A percentile compares a stretch with the other conserved stretches of the same genome.
Conservation (phyloP, 2,888 invertebrate genomes). For the Dryobota labecula region DNA sequence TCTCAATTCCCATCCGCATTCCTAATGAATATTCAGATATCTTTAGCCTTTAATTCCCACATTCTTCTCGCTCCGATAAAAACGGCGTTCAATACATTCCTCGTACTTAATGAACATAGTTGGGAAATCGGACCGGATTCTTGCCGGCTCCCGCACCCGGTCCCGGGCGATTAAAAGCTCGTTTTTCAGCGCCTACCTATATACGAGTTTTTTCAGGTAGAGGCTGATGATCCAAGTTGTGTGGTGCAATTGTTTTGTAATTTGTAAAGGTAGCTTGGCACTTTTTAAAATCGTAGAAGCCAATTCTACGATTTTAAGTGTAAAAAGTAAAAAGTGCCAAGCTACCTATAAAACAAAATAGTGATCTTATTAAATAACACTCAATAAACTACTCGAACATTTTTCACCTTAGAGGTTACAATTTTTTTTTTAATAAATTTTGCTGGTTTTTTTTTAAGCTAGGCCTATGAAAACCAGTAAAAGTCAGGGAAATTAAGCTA, state of each 20-base stretch:
- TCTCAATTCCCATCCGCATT: not conserved
- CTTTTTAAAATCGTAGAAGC: too few relatives aligned
- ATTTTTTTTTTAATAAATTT: not conserved
- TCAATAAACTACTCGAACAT: not conserved
- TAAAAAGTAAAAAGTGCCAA: not conserved
- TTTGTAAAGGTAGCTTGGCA: not conserved
- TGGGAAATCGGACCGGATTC: conserved; percentile 37
- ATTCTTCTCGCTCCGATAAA: conserved; percentile 36
- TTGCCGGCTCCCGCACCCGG: conserved; percentile 3
- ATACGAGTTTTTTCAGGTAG: conserved; percentile 6
- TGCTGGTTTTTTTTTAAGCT: not conserved
- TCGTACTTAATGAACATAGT: conserved; percentile 61
- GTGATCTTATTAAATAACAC: not conserved
- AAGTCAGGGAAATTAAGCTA: too few relatives aligned
- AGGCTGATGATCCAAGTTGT: conserved; percentile 9
- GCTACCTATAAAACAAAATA: not conserved
- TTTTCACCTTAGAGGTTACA: not conserved
- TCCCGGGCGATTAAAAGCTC: conserved; percentile 38
- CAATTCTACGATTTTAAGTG: too few relatives aligned
- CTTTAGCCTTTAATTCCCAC: conserved; percentile 32
- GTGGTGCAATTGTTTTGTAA: not conserved
- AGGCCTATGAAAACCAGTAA: not conserved
- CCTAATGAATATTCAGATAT: conserved; percentile 36
- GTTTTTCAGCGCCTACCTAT: conserved; percentile 19
- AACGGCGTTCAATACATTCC: conserved; percentile 37